Evolutionary conservation across 1,140 invertebrate species (phyloP).

Genomic region (Spodoptera litura): DNA sequence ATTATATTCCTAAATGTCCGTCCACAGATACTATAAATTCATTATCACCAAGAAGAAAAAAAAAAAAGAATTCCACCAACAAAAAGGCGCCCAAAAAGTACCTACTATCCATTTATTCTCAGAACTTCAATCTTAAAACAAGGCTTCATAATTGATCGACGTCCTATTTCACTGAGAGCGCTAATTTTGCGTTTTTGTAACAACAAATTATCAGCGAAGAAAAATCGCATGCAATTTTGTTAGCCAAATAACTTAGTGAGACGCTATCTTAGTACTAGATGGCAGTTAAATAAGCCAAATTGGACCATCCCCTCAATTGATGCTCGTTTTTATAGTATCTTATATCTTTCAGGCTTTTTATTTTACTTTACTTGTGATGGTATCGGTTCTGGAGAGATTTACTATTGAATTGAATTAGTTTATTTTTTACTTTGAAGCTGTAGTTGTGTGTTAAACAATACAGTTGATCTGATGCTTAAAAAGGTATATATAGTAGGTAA

Average conservation of each 20-base stretch:
- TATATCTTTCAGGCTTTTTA: conserved; percentile 65
- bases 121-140: conserved; percentile 13
- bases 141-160: conserved; percentile 32
- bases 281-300: conserved; percentile 79
- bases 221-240: conserved; percentile 73
- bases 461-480: too few relatives aligned
- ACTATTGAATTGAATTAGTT: too few relatives aligned
- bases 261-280: conserved; percentile 69
- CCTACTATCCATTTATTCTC: background rate
- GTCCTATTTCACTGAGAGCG: conserved; percentile 21
- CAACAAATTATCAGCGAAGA: conserved; percentile 54
- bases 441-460: too few relatives aligned
- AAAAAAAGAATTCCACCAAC: background rate
- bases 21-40: too few relatives aligned
- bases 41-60: background rate
- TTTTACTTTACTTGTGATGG: conserved; percentile 61
- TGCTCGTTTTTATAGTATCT: conserved; percentile 67
- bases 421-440: too few relatives aligned
- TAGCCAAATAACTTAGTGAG: conserved; percentile 74
- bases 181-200: conserved; percentile 27
- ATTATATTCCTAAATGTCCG: too few relatives aligned
- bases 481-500: too few relatives aligned
- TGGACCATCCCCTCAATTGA: conserved; percentile 66
- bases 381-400: conserved; percentile 56
- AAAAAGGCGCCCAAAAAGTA: background rate